Evolutionary conservation across 2,888 invertebrate genomes (phyloP).

Genomic region (Apotomis turbidana): DNA sequence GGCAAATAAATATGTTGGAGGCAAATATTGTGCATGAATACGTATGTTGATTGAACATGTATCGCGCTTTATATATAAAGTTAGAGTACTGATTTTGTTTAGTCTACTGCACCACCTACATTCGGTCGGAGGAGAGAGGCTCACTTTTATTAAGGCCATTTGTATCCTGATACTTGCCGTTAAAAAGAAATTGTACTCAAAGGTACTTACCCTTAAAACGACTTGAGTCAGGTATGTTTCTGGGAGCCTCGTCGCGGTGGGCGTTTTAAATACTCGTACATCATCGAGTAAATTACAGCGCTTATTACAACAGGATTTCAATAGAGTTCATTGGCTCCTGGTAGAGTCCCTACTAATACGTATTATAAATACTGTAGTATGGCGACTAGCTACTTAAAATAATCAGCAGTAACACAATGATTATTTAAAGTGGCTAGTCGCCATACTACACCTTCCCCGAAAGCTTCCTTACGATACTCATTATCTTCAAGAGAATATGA

Average conservation of each 20-base stretch:
- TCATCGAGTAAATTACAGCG: background rate
- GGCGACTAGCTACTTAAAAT: too few relatives aligned
- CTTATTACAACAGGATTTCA: background rate
- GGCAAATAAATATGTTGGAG: background rate
- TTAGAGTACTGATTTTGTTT: background rate
- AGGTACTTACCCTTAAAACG: slow-evolving; percentile 19
- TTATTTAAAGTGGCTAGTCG: too few relatives aligned
- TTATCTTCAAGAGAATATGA: too few relatives aligned
- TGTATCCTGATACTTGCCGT: slow-evolving; percentile 48
- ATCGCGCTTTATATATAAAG: background rate
- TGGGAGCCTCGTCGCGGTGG: background rate
- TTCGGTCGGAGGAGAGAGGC: slow-evolving; percentile 47
- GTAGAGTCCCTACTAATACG: too few relatives aligned
- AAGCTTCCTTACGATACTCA: too few relatives aligned
- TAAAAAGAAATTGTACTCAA: slow-evolving; percentile 33
- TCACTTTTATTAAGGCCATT: slow-evolving; percentile 52
- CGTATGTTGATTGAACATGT: too few relatives aligned
- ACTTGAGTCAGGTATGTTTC: slow-evolving; percentile 24
- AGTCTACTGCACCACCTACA: slow-evolving; percentile 30
- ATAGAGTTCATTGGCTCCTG: background rate
- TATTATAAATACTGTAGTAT: too few relatives aligned
- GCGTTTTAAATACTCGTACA: background rate
- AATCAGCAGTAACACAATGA: too few relatives aligned
- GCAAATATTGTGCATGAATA: background rate
- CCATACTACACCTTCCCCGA: too few relatives aligned